Evolutionary conservation across 2,888 invertebrate species (phyloP).

Genomic region (Andrena bucephala): DNA sequence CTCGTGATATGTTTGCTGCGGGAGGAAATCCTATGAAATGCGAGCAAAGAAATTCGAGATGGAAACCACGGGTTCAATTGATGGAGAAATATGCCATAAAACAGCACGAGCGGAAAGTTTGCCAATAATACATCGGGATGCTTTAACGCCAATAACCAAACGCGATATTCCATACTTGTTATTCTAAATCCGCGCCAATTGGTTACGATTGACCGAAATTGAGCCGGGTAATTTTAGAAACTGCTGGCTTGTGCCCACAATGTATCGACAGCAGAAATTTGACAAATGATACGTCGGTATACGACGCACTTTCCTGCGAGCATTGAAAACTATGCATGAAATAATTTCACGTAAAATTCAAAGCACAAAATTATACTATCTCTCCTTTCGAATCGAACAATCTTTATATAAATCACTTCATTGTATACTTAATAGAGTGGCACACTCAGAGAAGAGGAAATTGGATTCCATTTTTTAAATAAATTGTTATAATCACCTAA

Average conservation of each 20-base stretch:
- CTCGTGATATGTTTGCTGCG: background rate
- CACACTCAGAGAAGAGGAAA: no score
- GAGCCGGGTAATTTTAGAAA: background rate
- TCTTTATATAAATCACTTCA: no score
- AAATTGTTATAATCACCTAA: no score
- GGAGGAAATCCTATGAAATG: background rate
- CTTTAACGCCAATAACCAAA: constrained; percentile 1
- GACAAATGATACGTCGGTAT: no score
- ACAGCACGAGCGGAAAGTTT: background rate
- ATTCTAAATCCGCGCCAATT: background rate
- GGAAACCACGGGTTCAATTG: background rate
- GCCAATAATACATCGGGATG: background rate
- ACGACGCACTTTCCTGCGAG: no score
- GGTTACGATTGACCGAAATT: background rate
- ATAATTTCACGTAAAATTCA: no score
- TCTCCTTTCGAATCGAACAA: no score
- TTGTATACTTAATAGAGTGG: no score
- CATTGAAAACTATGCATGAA: no score
- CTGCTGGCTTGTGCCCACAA: background rate
- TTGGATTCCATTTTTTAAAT: no score
- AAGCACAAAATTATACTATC: no score
- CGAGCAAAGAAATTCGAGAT: background rate
- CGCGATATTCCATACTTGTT: background rate
- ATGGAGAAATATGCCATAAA: background rate
- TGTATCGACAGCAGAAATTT: background rate